phyloP scores from a whole-genome alignment of 1,140 invertebrate genomes.

The Holcopasites calliopsidis region DNA sequence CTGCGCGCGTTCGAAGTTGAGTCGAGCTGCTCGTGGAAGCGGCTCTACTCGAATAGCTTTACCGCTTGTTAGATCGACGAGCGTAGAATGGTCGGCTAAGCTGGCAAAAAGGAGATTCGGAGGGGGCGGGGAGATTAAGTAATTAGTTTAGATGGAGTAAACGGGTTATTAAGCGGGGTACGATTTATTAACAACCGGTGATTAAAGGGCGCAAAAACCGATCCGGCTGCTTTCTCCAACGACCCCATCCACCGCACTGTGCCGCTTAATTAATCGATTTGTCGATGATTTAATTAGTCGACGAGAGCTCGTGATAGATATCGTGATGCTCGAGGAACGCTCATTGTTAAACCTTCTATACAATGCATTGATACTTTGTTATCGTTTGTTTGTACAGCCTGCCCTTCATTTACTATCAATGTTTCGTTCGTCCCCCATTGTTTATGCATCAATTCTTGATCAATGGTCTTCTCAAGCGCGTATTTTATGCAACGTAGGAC shows the following conservation, averaged over 20 bases:
- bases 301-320: neutral
- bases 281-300: conserved; percentile 32
- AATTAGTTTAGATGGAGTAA: neutral
- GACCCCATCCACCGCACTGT: neutral
- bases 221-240: neutral
- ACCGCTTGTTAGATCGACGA: neutral
- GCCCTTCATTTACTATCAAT: too few relatives aligned
- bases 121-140: neutral
- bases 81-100: neutral
- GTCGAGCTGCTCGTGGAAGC: neutral
- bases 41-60: neutral
- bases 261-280: conserved; percentile 11
- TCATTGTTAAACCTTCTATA: neutral
- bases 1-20: conserved; percentile 9
- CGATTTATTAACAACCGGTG: conserved; percentile 31
- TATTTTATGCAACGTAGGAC: neutral
- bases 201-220: conserved; percentile 26
- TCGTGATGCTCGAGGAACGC: neutral
- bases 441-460: too few relatives aligned
- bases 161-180: conserved; percentile 3
- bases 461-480: too few relatives aligned
- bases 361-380: neutral
- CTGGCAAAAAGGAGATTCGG: neutral
- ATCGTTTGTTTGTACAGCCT: too few relatives aligned
- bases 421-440: too few relatives aligned